Percentiles rank a stretch among this genome's conserved stretches.
phyloP scores from a whole-genome alignment of 2,888 invertebrate species.

The Protophormia terraenovae region DNA sequence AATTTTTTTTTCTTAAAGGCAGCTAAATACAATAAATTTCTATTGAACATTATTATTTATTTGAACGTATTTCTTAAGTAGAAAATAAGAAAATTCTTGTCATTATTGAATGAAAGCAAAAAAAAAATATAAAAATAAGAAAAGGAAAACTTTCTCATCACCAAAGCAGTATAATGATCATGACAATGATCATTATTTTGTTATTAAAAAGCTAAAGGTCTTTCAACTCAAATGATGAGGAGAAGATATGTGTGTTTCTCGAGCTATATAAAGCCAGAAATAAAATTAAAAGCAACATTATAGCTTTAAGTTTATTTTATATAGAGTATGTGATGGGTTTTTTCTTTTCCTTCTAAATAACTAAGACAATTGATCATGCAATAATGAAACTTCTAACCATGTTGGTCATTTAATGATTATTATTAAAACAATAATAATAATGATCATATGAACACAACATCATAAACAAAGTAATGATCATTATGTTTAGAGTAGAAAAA shows the following conservation, averaged over 20 bases:
- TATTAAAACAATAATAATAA: constrained; percentile 6
- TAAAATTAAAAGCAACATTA: constrained; percentile 40
- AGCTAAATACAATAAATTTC: constrained; percentile 20
- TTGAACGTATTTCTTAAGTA: constrained; percentile 28
- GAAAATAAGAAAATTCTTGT: constrained; percentile 50
- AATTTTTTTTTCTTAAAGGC: not conserved
- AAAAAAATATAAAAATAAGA: constrained; percentile 38
- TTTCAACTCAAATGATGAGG: constrained; percentile 66
- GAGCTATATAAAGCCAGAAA: constrained; percentile 55
- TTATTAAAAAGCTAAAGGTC: constrained; percentile 65
- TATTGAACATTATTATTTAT: constrained; percentile 32
- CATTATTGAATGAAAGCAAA: constrained; percentile 56
- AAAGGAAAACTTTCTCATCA: constrained; percentile 64
- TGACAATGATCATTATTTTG: constrained; percentile 9
- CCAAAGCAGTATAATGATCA: not conserved
- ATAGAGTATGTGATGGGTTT: not conserved
- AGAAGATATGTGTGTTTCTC: constrained; percentile 12
- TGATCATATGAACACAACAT: constrained; percentile 12
- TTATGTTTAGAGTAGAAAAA: too few species aligned
- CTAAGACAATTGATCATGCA: constrained; percentile 64
- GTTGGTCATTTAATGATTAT: constrained; percentile 23
- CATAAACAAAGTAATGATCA: too few species aligned
- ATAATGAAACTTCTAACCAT: constrained; percentile 54
- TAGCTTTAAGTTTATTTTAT: constrained; percentile 23
- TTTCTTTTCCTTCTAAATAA: not conserved